A percentile compares a stretch with the other conserved stretches of the same genome.
These are phyloP conservation scores for Muschampia plurimacula DNA, from an alignment of 2,888 invertebrate species.

Conservation along the genomic window DNA sequence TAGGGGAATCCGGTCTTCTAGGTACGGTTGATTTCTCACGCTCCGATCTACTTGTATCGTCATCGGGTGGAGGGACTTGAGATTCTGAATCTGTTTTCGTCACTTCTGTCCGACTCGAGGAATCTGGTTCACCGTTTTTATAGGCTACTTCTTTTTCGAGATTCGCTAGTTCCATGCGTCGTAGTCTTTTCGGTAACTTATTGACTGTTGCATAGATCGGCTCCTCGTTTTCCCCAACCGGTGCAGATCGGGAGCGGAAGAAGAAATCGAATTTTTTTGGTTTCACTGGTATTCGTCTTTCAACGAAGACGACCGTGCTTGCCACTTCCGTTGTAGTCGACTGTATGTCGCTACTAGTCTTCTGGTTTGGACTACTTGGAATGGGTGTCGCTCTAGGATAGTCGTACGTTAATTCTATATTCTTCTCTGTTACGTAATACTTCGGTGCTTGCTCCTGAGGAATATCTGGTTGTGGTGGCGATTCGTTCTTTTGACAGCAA, in stretches of 20 bases:
- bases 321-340: slow-evolving; percentile 83
- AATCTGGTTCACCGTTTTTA: slow-evolving; percentile 72
- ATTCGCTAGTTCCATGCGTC: slow-evolving; percentile 78
- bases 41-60: slow-evolving; percentile 79
- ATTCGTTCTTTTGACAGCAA: slow-evolving; percentile 69
- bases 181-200: slow-evolving; percentile 79
- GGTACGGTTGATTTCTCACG: slow-evolving; percentile 73
- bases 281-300: slow-evolving; percentile 77
- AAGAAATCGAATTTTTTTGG: slow-evolving; percentile 81
- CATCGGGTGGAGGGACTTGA: slow-evolving; percentile 71
- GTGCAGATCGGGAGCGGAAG: slow-evolving; percentile 81
- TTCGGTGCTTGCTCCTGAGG: slow-evolving; percentile 63
- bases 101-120: slow-evolving; percentile 73
- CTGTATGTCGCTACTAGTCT: slow-evolving; percentile 63
- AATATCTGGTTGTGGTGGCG: slow-evolving; percentile 49
- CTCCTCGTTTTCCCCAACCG: slow-evolving; percentile 79
- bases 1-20: slow-evolving; percentile 75
- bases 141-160: slow-evolving; percentile 81
- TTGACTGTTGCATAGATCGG: slow-evolving; percentile 83
- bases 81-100: slow-evolving; percentile 79
- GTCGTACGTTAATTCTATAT: slow-evolving; percentile 81
- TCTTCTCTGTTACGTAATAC: slow-evolving; percentile 80
- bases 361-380: slow-evolving; percentile 63
- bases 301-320: slow-evolving; percentile 81
- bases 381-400: slow-evolving; percentile 78